Percentiles rank a stretch among this genome's conserved stretches.
Evolutionary conservation across 1,140 invertebrate genomes (phyloP).

Genomic region (Geopemphigus sp.): DNA sequence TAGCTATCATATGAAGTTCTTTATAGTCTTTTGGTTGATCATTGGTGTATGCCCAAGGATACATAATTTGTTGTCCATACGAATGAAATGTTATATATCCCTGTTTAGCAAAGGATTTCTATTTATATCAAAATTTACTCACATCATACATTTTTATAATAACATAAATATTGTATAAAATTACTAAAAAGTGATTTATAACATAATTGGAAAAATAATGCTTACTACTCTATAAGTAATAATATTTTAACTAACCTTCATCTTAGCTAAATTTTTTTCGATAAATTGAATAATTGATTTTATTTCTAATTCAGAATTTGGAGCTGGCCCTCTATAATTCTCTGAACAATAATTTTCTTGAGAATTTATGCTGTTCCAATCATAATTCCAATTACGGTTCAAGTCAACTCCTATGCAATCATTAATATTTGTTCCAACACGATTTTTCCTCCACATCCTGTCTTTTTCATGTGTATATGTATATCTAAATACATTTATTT

Average conservation of each 20-base stretch:
- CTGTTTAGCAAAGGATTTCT: conserved; percentile 54
- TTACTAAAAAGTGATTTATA: no score
- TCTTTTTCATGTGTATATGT: conserved; percentile 64
- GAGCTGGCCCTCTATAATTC: conserved; percentile 3
- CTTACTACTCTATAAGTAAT: no score
- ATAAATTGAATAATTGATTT: conserved; percentile 7
- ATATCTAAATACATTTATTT: conserved; percentile 60
- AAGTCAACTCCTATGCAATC: conserved; percentile 62
- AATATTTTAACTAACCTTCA: conserved; percentile 18
- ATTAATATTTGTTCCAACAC: neutral
- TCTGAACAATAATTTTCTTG: conserved; percentile 9
- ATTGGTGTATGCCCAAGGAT: conserved; percentile 66
- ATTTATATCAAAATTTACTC: neutral
- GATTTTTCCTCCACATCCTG: conserved; percentile 73
- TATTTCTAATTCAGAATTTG: conserved; percentile 35
- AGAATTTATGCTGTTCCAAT: conserved; percentile 57
- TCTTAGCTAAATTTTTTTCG: neutral
- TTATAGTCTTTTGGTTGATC: conserved; percentile 60
- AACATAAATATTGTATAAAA: no score
- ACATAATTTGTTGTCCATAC: conserved; percentile 69
- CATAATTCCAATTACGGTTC: conserved; percentile 69
- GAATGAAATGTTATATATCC: conserved; percentile 68
- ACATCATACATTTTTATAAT: neutral
- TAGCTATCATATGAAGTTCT: conserved; percentile 64
- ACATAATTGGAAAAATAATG: no score